Evolutionary conservation across 2,888 invertebrate genomes (phyloP), one percentile per base, ranked within the genome.

Genomic region (Aporophyla nigra): DNA sequence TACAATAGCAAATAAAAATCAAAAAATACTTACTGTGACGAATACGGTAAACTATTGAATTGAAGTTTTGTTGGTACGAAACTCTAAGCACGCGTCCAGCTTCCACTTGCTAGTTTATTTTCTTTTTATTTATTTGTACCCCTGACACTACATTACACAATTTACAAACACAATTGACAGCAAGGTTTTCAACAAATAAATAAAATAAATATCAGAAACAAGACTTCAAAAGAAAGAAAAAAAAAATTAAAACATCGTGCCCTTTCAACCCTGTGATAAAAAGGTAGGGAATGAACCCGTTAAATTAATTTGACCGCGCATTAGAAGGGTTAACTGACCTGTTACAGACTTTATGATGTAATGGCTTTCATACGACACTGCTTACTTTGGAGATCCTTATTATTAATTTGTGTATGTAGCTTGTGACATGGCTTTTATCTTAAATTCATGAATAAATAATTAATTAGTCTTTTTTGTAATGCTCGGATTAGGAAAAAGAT

Each of bases 251-350:
- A 81, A 53, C 51, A 53, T 33, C 56, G 62, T 14, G 46, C 43
- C 66, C 56, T 70, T 76, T 76, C 59, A 75, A 67, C 82, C 58
- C 46, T 76, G 1, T 81, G 46, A 62, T 67, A 67, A 71, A 80
- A 80, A 70, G 82, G 69, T 81, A 27, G 33, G 33, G 43, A 67
- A 46, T 53, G 59, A 67, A 76, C 76, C 66, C 71, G 82, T 76
- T 71, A 76, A 76, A 76, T 81, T 76, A 80, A 80, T 80, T 81
- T 81, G 71, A 70, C 66, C 82, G 56, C 70, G 19, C 58, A 67
- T 76, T 81, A 81, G 14, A 21, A 71, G 82, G 80, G 71, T 80
- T 81, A 59, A 74, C 24, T 33, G 40, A 62, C 59, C 67, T 76
- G 46, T 76, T 59, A 46, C 19, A 40, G 66, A 56, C 46, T 76